Percentiles rank a stretch among this genome's conserved stretches.
phyloP scores from a whole-genome alignment of 2,113 vertebrate genomes.

The Macrotus californicus region DNA sequence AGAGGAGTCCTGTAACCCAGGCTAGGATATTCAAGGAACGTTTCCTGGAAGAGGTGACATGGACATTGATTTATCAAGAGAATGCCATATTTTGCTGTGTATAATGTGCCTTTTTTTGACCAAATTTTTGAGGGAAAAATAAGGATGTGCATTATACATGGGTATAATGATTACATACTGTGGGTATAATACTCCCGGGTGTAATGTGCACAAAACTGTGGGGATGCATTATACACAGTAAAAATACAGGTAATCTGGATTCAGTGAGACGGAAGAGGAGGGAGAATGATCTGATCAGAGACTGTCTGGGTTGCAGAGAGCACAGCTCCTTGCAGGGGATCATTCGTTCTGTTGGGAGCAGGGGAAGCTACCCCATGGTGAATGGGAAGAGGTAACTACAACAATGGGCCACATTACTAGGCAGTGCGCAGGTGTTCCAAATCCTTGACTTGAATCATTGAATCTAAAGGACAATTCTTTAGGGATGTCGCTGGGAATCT shows the following conservation, averaged over 20 bases:
- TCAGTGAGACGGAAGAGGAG: too few species aligned
- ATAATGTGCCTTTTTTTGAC: too few species aligned
- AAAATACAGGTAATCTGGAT: too few species aligned
- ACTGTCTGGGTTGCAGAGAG: background rate
- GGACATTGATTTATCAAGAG: too few species aligned
- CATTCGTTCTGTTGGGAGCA: background rate
- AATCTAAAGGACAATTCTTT: background rate
- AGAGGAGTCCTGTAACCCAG: background rate
- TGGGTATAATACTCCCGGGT: too few species aligned
- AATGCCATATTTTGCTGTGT: background rate
- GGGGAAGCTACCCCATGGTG: fast-evolving
- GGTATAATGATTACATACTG: too few species aligned
- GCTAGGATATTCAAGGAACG: background rate
- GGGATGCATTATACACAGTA: too few species aligned
- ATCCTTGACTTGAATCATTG: background rate
- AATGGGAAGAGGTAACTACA: background rate
- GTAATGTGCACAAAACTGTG: too few species aligned
- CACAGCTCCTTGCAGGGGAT: fast-evolving
- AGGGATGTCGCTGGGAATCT: background rate
- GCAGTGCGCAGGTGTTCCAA: fast-evolving
- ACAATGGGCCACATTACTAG: fast-evolving
- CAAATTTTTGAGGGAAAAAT: too few species aligned
- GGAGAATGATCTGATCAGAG: background rate
- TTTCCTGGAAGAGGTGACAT: background rate
- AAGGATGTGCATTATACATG: too few species aligned